Percentiles rank a stretch among this genome's conserved stretches.
These are phyloP conservation scores for Tetranychus urticae DNA, from an alignment of 1,140 invertebrate species.

Conservation along the genomic window DNA sequence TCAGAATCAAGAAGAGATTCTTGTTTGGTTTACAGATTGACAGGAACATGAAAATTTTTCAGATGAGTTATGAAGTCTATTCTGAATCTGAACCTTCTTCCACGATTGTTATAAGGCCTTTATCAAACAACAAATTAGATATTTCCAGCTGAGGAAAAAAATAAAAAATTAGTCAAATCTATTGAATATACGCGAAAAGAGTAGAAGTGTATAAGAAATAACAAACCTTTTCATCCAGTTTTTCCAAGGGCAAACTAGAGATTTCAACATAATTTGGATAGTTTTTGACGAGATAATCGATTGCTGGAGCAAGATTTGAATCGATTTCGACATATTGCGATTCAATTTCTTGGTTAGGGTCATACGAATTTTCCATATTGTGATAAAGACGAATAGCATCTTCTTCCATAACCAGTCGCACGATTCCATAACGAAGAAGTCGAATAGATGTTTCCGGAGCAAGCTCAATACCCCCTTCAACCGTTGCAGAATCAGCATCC, in stretches of 20 bases:
- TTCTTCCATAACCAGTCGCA: conserved; percentile 41
- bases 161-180: conserved; percentile 4
- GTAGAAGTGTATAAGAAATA: conserved; percentile 3
- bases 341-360: conserved; percentile 56
- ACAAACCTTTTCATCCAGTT: conserved; percentile 34
- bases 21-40: too few relatives aligned
- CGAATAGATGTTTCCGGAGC: conserved; percentile 39
- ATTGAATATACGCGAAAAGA: not conserved
- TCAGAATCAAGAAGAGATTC: too few relatives aligned
- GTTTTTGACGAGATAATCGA: conserved; percentile 38
- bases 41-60: too few relatives aligned
- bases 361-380: conserved; percentile 45
- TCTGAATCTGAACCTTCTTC: not conserved
- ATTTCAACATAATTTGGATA: conserved; percentile 53
- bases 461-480: conserved; percentile 36
- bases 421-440: conserved; percentile 38
- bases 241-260: conserved; percentile 37
- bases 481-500: conserved; percentile 27
- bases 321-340: conserved; percentile 48
- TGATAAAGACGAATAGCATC: conserved; percentile 44
- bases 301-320: conserved; percentile 32
- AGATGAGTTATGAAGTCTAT: too few relatives aligned
- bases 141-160: conserved; percentile 27
- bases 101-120: conserved; percentile 27
- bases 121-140: conserved; percentile 40